Evolutionary conservation across 2,113 vertebrate species (phyloP), one percentile per base, ranked within the genome.

Genomic region (Rhinichthys klamathensis): DNA sequence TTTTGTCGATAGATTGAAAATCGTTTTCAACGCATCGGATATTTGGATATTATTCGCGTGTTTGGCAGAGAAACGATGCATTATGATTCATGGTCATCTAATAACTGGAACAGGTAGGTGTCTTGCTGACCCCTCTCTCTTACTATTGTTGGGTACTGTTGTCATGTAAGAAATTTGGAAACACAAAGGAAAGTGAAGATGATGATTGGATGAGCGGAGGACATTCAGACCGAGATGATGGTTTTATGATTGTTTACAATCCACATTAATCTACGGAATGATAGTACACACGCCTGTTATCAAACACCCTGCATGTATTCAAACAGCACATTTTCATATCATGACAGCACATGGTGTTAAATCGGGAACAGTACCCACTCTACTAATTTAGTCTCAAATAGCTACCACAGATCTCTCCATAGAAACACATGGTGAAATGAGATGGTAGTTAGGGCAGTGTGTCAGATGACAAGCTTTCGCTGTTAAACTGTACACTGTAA

Each of bases 21-120:
- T 87, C 86, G 27, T 30, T 74, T 27, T 21, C 79, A 69, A 51
- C 79, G 38, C 61, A 35, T 32, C 38, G 38, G 58, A 12, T 65
- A 30, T 81, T 23, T 51, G 80, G 44, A 81, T 81, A 81, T 67
- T 51, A 81, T 35, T 79, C 51, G 32, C 25, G 32, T 8, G 13
- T 84, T 78, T 49, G 63, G 25, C 10, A 35, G 16, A 27, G 75
- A 65, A 56, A 80, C 82, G 69, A 87, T 87, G 86, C n/a, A 70
- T 84, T 84, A 41, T 60, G 35, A 77, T 73, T 51, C 76, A 69
- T 77, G 46, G 76, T 74, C 82, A 80, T 51, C n/a, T 69, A 51
- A 72, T 30, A 60, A 91, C 91, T 90, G 49, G 92, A 91, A 56
- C 86, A 87, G 86, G 86, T 87, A 87, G 54, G 86, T 73, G 51